Percentiles rank a stretch among this genome's conserved stretches.
Conservation (phyloP, 2,797 vertebrate species). For the Anableps anableps region DNA sequence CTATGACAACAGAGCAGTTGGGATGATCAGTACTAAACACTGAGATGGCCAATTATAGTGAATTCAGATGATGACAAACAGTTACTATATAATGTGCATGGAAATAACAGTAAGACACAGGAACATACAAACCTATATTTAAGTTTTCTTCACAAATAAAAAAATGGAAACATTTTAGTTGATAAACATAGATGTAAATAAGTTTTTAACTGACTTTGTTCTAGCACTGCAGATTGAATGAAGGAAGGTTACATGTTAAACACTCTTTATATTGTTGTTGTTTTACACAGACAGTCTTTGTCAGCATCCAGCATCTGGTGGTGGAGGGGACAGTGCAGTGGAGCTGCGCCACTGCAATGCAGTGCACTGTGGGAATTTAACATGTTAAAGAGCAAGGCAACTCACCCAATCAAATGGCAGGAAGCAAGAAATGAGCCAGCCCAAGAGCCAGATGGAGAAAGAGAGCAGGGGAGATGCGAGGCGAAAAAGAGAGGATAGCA, state of each 20-base stretch:
- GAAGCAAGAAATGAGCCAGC: conserved; percentile 97
- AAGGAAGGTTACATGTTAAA: conserved; percentile 34
- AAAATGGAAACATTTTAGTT: not conserved
- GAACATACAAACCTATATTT: not conserved
- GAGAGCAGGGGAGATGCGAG: conserved; percentile 40
- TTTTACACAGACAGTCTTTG: conserved; percentile 39
- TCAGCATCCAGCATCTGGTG: conserved; percentile 50
- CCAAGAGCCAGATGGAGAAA: conserved; percentile 77
- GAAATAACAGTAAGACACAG: not conserved
- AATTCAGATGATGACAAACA: not conserved
- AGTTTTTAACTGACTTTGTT: not conserved
- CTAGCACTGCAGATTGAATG: conserved; percentile 28
- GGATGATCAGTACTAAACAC: conserved; percentile 3
- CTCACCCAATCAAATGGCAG: conserved; percentile 97
- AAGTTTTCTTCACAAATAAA: not conserved
- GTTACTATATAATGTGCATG: not conserved
- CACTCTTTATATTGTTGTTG: conserved; percentile 24
- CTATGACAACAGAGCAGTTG: conserved; percentile 65
- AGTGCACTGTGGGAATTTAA: conserved; percentile 79
- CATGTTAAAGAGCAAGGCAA: conserved; percentile 78
- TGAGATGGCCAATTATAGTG: not conserved
- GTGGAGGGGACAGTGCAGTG: conserved; percentile 56
- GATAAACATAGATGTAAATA: not conserved
- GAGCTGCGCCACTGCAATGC: conserved; percentile 75
- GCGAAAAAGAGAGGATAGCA: conserved; percentile 37